phyloP scores from a whole-genome alignment of 2,113 vertebrate genomes.

The Chrysemys picta region DNA sequence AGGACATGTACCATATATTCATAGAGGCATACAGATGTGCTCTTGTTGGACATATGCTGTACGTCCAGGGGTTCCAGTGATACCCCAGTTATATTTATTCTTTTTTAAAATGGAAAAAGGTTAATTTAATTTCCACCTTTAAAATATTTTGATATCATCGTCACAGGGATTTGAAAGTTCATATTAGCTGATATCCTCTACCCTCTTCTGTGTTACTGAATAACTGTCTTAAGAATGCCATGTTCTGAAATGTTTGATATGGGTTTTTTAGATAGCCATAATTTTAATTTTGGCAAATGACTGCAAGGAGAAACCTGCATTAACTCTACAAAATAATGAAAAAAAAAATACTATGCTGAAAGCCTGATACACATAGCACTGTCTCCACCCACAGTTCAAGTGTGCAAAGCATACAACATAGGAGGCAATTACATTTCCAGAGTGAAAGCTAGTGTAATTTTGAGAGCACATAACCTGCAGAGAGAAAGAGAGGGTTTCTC shows the following conservation, averaged over 20 bases:
- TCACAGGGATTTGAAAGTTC: not conserved
- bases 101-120: not conserved
- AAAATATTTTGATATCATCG: not conserved
- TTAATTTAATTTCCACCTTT: not conserved
- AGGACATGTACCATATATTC: accelerated
- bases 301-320: not conserved
- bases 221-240: not conserved
- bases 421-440: conserved; percentile 20
- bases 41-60: not conserved
- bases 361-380: not conserved
- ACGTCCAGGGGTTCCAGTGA: accelerated
- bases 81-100: accelerated
- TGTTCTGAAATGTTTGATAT: conserved; percentile 17
- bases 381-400: not conserved
- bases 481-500: not conserved
- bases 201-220: not conserved
- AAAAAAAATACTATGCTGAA: conserved; percentile 25
- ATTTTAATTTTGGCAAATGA: conserved; percentile 15
- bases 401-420: not conserved
- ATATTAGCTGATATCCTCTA: not conserved
- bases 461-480: not conserved
- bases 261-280: not conserved
- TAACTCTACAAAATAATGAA: conserved; percentile 32
- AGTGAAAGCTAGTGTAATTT: conserved; percentile 27
- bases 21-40: not conserved